Conservation (phyloP, 2,113 vertebrate species). For the Rutilus rutilus region DNA sequence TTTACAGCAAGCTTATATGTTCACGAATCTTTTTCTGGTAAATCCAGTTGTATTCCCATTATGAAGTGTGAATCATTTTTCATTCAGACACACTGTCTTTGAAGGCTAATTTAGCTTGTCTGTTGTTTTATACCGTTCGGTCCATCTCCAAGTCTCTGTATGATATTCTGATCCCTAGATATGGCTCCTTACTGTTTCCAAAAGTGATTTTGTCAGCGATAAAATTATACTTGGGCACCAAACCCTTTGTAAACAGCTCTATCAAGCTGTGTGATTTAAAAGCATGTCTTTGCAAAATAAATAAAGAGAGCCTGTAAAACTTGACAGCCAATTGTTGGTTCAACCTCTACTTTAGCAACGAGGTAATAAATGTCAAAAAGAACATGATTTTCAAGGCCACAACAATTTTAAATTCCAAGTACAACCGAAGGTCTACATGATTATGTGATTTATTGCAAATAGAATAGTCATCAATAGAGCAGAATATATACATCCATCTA, state of each 20-base stretch:
- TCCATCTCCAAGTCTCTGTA: background rate
- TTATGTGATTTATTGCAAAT: background rate
- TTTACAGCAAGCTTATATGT: background rate
- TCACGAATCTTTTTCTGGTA: background rate
- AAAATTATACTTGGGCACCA: background rate
- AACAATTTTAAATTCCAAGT: background rate
- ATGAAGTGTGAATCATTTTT: too few species aligned
- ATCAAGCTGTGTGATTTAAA: conserved; percentile 19
- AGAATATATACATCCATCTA: background rate
- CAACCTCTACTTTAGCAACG: background rate
- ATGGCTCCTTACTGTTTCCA: background rate
- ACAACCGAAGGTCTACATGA: background rate
- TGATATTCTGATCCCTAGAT: background rate
- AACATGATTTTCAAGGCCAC: background rate
- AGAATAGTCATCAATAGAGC: background rate
- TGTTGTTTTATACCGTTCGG: background rate
- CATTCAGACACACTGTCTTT: background rate
- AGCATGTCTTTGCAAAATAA: conserved; percentile 9
- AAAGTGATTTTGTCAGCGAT: conserved; percentile 1
- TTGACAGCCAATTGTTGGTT: conserved; percentile 20
- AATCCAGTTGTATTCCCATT: background rate
- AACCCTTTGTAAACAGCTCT: background rate
- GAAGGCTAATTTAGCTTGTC: background rate
- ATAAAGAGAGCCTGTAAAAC: conserved; percentile 18
- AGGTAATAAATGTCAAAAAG: conserved; percentile 23